Evolutionary conservation across 1,140 invertebrate genomes (phyloP), one percentile per base, ranked within the genome.

Genomic region (Probaryconus sp.): DNA sequence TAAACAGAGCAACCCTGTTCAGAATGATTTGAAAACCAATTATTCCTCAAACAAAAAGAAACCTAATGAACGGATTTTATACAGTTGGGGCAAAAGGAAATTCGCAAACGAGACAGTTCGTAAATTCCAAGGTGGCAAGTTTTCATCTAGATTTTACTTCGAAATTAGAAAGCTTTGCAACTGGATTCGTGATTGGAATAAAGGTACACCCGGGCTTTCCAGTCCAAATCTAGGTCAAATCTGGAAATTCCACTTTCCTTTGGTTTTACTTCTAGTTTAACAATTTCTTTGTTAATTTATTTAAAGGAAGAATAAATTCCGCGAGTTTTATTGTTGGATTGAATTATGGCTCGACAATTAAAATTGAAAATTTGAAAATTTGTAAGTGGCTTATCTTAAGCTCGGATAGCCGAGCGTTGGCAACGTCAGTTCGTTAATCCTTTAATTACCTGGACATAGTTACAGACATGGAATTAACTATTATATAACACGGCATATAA

Each of bases 381-480:
- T 55, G 30, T 51, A 48, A 38, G 48, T 37, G 21, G 45, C 35
- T 65, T 60, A 60, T 18, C 60, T 50, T 58, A 64, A 64, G 48
- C 43, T 40, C 31, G 10, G 21, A 11, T 6, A 70, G 24, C 53
- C 58, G 42, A 60, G 2, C 38, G 69, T 56, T 64, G 33, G 43
- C 45, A 65, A 40, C 53, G 53, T 60, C 60, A 56, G 53, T 76
- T 71, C 67, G 47, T 71, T 85, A 83, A 85, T 83, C 83, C 81
- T 78, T 83, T 85, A 84, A 84, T 85, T 84, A 80, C 75, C 74
- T 72, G 47, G 76, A 81, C 78, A 79, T 75, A 80, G 79, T 83
- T 84, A 78, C 79, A 82, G 73, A 82, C 67, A 72, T 77, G 79
- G 78, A 78, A 70, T 70, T 79, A 85, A 77, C 58, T 74, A 64